Evolutionary conservation across 2,797 vertebrate genomes (phyloP), one percentile per base, ranked within the genome.

Genomic region (Epinephelus malabaricus): DNA sequence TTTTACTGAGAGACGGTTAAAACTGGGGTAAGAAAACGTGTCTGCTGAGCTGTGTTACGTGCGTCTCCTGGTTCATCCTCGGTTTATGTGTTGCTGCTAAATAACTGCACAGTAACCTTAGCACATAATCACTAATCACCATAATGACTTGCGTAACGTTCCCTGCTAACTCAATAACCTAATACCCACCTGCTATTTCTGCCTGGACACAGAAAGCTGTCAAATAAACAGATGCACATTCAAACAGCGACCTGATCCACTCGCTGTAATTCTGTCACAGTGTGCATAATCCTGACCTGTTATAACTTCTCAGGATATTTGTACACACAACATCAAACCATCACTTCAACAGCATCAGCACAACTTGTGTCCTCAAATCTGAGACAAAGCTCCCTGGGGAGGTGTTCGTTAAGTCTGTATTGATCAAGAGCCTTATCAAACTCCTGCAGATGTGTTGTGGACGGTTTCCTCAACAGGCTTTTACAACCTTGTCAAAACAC

Each of bases 371-470:
- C 71, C 40, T 68, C 21, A 2, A 6, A 51, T 51, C 53, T 46
- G 60, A 76, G 55, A 83, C 23, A 61, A 66, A 59, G 34, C 17
- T 34, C 66, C 51, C 49, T 0, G 18, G 27, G 27, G 73, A 55
- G 53, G 27, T 8, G 34, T 73, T 86, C n/a, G 34, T 58, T 46
- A 0, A 17, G 8, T 25, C 49, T 5, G 21, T 79, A 88, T 89
- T 58, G 88, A 87, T 88, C 18, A 12, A 18, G 47, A 73, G 58
- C 49, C 76, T 80, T 80, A 87, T 89, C 78, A 80, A 71, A 82
- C 54, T 73, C 1, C 63, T 73, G 82, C 80, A 85, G 72, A 61
- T 27, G 19, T 68, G n/a, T 19, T 51, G 49, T 14, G 6, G 55
- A 50, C 2, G 30, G 64, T 79, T 70, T 75, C 15, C 4, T 2